phyloP scores from a whole-genome alignment of 2,113 vertebrate species.

The Ammospiza caudacuta region DNA sequence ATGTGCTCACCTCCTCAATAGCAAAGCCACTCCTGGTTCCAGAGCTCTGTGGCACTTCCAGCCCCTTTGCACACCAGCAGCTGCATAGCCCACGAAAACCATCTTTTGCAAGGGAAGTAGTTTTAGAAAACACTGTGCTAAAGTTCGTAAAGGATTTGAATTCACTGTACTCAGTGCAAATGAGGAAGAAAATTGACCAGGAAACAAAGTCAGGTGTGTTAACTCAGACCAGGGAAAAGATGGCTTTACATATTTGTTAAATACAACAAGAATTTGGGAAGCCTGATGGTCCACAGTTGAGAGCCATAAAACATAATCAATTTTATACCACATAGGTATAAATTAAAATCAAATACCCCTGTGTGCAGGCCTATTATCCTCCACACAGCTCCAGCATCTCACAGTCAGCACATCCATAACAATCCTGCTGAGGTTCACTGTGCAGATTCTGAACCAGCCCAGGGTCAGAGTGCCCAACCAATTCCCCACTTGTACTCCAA shows the following conservation, averaged over 20 bases:
- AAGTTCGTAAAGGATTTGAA: background rate
- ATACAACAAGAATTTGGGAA: background rate
- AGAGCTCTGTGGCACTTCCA: background rate
- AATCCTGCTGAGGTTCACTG: background rate
- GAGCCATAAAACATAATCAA: background rate
- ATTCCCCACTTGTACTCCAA: background rate
- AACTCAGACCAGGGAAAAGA: background rate
- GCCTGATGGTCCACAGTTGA: background rate
- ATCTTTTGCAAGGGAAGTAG: background rate
- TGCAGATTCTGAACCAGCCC: background rate
- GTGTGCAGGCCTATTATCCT: background rate
- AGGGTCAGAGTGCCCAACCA: too few relatives aligned
- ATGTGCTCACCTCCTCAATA: fast-evolving
- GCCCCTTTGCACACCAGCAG: background rate
- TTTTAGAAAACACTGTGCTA: background rate
- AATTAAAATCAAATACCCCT: too few relatives aligned
- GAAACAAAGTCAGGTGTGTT: background rate
- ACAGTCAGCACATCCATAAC: background rate
- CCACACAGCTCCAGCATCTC: background rate
- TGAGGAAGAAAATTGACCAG: background rate
- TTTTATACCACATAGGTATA: background rate
- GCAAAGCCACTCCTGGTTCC: background rate
- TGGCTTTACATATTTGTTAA: background rate
- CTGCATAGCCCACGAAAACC: background rate
- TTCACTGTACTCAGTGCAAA: background rate